Evolutionary conservation across 2,888 invertebrate genomes (phyloP), one percentile per base, ranked within the genome.

Genomic region (Mimas tiliae): DNA sequence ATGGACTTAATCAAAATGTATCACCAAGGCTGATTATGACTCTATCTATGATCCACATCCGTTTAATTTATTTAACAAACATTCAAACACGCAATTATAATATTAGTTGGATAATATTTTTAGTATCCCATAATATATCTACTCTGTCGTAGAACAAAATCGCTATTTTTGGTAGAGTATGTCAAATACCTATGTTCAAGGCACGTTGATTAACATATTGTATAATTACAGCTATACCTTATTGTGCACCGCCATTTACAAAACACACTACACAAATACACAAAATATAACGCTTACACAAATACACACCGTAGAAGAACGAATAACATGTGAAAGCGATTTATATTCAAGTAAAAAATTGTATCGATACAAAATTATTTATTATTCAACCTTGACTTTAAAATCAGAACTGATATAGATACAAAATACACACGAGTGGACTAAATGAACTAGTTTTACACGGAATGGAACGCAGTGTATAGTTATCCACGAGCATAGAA

Each of bases 311-410:
- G 8, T 19, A 7, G 48, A 48, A 50, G 8, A 50, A 19, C 45
- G 1, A 11, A 45, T 4, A 2, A 14, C 14, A 50, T 50, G 19
- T 1, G 50, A 1, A 1, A 50, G 19, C 27, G 8, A 52, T 33
- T 27, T 14, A 2, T 27, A 27, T 27, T 27, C 27, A 27, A 27
- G 14, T 0, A 8, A 14, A 1, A 52, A 27, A 7, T 52, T 7
- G 27, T 52, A 33, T 33, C 12, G 14, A 52, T 52, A 52, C 14
- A 27, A 27, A 52, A 51, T 21, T 50, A 50, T 51, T 52, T 14
- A 27, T 52, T 33, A 33, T 33, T 27, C 52, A 52, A 6, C 52
- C 52, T 52, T 52, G 52, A 52, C 52, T 52, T 52, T 52, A 52
- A 52, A 52, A 52, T 52, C 52, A 4, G 27, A 21, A 52, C 51